Percentiles rank a stretch among this genome's conserved stretches.
These are phyloP conservation scores for Centroberyx gerrardi DNA, from an alignment of 2,797 vertebrate genomes.

Conservation along the genomic window DNA sequence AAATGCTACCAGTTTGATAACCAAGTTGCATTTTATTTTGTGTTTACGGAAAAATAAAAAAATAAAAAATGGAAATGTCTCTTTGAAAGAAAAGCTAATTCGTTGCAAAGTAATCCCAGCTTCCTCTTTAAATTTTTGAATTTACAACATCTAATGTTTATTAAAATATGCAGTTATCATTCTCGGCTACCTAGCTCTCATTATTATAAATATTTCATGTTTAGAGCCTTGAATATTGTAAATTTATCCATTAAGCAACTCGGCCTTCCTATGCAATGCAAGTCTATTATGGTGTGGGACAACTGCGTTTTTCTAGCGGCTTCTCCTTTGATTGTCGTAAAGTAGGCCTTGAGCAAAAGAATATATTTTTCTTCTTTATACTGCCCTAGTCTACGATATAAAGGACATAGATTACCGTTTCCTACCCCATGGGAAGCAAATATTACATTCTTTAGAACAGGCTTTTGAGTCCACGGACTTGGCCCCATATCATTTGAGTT, in stretches of 20 bases:
- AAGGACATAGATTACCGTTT: constrained; percentile 84
- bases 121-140: not conserved
- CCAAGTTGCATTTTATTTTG: not conserved
- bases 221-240: constrained; percentile 59
- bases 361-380: constrained; percentile 89
- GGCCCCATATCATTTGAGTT: constrained; percentile 97
- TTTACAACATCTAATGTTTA: constrained; percentile 1
- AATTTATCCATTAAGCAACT: constrained; percentile 54
- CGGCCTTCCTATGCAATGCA: constrained; percentile 50
- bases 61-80: no score
- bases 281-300: constrained; percentile 75
- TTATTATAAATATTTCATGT: constrained; percentile 37
- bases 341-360: constrained; percentile 90
- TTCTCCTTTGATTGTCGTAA: constrained; percentile 79
- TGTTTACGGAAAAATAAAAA: not conserved
- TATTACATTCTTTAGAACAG: constrained; percentile 96
- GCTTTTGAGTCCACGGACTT: constrained; percentile 92
- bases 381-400: constrained; percentile 74
- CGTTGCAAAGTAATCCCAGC: no score
- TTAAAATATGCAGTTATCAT: constrained; percentile 20
- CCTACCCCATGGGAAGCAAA: constrained; percentile 90
- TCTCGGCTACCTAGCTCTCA: constrained; percentile 1
- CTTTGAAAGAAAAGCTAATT: no score
- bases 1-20: not conserved
- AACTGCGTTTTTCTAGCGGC: constrained; percentile 70